Conservation (phyloP, 2,113 vertebrate species). For the Melospiza georgiana region DNA sequence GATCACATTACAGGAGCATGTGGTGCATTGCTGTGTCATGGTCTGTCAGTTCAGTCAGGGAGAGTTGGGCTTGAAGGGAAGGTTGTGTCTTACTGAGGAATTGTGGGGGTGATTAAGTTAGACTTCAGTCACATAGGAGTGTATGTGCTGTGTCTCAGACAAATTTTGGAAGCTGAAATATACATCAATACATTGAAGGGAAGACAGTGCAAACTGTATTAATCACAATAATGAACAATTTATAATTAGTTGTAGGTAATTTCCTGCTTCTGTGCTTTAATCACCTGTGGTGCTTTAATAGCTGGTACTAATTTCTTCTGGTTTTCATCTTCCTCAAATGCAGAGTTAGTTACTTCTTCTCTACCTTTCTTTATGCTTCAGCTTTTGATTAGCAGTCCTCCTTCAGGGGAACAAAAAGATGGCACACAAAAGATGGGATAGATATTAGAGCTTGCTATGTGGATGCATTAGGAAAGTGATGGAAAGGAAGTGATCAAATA, state of each 20-base stretch:
- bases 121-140: neutral
- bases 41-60: neutral
- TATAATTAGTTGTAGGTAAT: neutral
- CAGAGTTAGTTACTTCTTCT: neutral
- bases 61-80: neutral
- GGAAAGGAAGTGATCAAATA: neutral
- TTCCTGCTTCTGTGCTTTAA: neutral
- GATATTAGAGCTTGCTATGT: neutral
- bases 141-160: neutral
- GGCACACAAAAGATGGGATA: neutral
- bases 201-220: neutral
- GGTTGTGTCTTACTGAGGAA: neutral
- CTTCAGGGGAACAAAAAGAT: neutral
- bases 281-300: neutral
- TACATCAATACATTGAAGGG: neutral
- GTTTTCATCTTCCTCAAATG: neutral
- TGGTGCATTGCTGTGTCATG: neutral
- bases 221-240: neutral
- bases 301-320: neutral
- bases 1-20: neutral
- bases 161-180: neutral
- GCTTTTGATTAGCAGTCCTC: neutral
- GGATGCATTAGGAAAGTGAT: neutral
- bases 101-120: accelerated
- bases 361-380: neutral